A percentile compares a stretch with the other conserved stretches of the same genome.
phyloP scores from a whole-genome alignment of 2,797 vertebrate genomes.

The Anabacerthia variegaticeps region DNA sequence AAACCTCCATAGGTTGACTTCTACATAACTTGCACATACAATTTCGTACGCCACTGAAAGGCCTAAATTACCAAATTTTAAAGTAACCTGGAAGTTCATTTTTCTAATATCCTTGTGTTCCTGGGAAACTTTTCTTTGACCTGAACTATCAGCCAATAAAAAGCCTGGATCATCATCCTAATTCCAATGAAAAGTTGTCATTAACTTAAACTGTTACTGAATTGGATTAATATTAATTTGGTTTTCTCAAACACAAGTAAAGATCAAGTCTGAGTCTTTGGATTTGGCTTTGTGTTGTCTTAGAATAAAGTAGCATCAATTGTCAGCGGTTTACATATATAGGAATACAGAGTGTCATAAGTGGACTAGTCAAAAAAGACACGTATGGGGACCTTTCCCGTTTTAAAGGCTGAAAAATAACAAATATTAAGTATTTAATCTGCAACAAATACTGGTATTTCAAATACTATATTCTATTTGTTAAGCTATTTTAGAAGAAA shows the following conservation, averaged over 20 bases:
- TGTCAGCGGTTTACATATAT: neutral
- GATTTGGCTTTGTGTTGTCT: neutral
- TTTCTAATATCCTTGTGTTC: neutral
- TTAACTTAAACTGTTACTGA: neutral
- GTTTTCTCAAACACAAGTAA: neutral
- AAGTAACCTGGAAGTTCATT: neutral
- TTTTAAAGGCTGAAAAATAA: neutral
- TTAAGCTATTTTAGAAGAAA: neutral
- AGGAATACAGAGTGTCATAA: neutral
- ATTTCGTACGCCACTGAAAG: neutral
- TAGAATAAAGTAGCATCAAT: neutral
- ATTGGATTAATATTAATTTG: neutral
- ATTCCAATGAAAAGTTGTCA: neutral
- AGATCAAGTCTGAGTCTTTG: neutral
- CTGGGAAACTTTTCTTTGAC: neutral
- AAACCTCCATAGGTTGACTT: neutral
- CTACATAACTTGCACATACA: accelerated
- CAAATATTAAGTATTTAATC: neutral
- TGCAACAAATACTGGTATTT: neutral
- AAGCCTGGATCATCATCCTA: neutral
- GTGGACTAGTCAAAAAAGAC: neutral
- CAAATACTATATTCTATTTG: neutral
- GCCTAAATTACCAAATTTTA: neutral
- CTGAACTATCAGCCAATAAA: neutral
- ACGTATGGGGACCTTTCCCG: neutral